Conservation (phyloP, 2,113 vertebrate species). For the Microtus oregoni region DNA sequence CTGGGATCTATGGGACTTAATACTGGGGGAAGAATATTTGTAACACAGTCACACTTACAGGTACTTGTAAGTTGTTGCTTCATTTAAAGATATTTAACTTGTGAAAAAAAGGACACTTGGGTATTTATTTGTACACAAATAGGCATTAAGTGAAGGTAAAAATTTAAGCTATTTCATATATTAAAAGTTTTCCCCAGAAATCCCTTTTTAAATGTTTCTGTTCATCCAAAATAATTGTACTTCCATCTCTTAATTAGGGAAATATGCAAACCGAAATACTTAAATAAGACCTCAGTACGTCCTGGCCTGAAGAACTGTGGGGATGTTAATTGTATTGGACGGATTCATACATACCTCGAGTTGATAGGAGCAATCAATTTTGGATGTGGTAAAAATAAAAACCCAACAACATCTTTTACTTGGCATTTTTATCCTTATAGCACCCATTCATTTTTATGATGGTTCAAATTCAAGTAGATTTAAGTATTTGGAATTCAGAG, state of each 20-base stretch:
- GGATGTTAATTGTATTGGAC: constrained; percentile 98
- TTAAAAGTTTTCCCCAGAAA: constrained; percentile 58
- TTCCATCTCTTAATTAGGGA: constrained; percentile 88
- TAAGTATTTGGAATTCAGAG: constrained; percentile 36
- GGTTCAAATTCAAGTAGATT: constrained; percentile 58
- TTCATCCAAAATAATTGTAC: constrained; percentile 69
- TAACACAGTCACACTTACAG: constrained; percentile 4
- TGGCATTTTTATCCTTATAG: constrained; percentile 58
- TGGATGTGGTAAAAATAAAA: constrained; percentile 92
- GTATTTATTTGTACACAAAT: constrained; percentile 55
- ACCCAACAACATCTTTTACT: constrained; percentile 63
- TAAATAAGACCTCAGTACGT: constrained; percentile 98
- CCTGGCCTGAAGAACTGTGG: constrained; percentile 98
- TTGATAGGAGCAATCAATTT: constrained; percentile 98
- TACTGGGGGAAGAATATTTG: constrained; percentile 46
- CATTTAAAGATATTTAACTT: constrained; percentile 47
- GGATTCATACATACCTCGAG: constrained; percentile 98
- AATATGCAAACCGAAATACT: constrained; percentile 94
- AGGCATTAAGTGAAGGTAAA: constrained; percentile 30
- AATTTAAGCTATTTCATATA: constrained; percentile 50
- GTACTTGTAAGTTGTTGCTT: constrained; percentile 10
- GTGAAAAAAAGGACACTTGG: constrained; percentile 36
- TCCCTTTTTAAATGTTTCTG: constrained; percentile 60
- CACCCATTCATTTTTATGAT: constrained; percentile 51
- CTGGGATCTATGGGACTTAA: constrained; percentile 44